phyloP scores from a whole-genome alignment of 2,113 vertebrate genomes.

The Phaethon lepturus region DNA sequence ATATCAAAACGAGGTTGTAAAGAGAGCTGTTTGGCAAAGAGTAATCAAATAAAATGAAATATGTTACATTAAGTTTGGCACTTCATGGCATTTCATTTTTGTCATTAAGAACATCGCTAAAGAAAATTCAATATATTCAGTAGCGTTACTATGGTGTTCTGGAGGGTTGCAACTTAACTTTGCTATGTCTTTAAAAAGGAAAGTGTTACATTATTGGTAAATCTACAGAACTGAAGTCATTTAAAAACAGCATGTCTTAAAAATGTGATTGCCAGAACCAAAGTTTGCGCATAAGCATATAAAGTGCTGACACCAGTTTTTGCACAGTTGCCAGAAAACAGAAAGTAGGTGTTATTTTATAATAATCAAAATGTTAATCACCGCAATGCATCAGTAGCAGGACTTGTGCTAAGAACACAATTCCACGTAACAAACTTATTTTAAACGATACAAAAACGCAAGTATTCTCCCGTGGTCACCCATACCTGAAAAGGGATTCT shows the following conservation, averaged over 20 bases:
- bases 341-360: not conserved
- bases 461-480: not conserved
- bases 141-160: not conserved
- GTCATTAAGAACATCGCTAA: conserved; percentile 11
- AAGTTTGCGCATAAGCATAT: not conserved
- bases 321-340: not conserved
- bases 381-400: not conserved
- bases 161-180: not conserved
- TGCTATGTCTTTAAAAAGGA: not conserved
- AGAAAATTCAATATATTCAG: conserved; percentile 8
- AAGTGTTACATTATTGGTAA: not conserved
- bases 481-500: conserved; percentile 93
- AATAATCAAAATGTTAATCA: not conserved
- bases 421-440: not conserved
- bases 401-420: not conserved
- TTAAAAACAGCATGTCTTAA: not conserved
- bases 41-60: conserved; percentile 62
- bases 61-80: conserved; percentile 30
- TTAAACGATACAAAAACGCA: not conserved
- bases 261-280: not conserved
- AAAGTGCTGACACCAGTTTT: not conserved
- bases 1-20: conserved; percentile 41
- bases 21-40: conserved; percentile 45
- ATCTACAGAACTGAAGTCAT: not conserved
- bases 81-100: conserved; percentile 36